Conservation (phyloP, 2,888 invertebrate genomes). For the Embidobia sp. region DNA sequence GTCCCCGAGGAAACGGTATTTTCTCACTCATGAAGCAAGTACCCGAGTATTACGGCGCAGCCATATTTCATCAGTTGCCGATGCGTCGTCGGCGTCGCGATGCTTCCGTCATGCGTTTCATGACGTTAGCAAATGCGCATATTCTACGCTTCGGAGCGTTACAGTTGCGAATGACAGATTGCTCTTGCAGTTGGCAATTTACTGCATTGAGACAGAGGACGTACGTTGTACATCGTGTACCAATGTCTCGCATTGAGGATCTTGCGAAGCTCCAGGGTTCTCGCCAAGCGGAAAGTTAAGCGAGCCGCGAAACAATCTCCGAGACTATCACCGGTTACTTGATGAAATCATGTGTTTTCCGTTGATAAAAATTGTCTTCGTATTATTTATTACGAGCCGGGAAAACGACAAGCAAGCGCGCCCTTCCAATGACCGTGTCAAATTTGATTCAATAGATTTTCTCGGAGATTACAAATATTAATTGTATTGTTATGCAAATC, state of each 20-base stretch:
- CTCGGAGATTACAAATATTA: slow-evolving; percentile 1
- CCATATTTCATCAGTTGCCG: slow-evolving; percentile 58
- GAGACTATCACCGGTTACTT: slow-evolving; percentile 37
- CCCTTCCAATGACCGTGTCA: not conserved
- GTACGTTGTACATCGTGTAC: slow-evolving; percentile 61
- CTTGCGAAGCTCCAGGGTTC: slow-evolving; percentile 59
- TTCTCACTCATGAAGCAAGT: no score
- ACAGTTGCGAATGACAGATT: slow-evolving; percentile 65
- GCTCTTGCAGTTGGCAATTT: slow-evolving; percentile 65
- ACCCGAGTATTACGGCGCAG: slow-evolving; percentile 9
- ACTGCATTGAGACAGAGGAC: slow-evolving; percentile 63
- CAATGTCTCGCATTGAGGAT: slow-evolving; percentile 63
- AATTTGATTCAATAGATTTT: not conserved
- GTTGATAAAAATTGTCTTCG: slow-evolving; percentile 10
- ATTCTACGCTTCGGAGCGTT: slow-evolving; percentile 64
- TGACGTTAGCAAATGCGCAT: slow-evolving; percentile 65
- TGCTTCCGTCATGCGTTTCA: slow-evolving; percentile 62
- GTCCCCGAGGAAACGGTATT: no score
- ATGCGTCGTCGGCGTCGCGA: slow-evolving; percentile 56
- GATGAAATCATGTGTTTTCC: slow-evolving; percentile 52
- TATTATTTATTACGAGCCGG: slow-evolving; percentile 18
- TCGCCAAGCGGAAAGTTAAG: slow-evolving; percentile 65
- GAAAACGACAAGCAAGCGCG: not conserved
- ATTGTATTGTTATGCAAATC: slow-evolving; percentile 19
- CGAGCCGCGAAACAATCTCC: slow-evolving; percentile 64